Base-by-base conservation (phyloP, 2,797 vertebrate genomes). In the Gouania willdenowi region DNA sequence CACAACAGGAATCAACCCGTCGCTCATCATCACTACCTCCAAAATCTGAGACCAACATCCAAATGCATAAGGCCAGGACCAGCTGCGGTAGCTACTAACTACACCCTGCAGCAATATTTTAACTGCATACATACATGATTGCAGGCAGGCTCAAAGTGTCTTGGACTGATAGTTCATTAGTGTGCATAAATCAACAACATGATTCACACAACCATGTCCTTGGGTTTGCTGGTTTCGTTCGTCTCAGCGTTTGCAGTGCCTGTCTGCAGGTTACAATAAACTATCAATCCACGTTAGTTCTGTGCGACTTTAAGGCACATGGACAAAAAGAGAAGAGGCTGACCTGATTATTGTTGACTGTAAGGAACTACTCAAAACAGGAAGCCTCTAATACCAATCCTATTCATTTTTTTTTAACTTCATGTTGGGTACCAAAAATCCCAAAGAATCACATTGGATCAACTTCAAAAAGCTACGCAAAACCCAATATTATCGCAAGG, bases 281-380 rank as follows among this genome's bases (percentile, higher is more conserved):
- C n/a, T n/a, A n/a, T n/a, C n/a, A 53, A 38, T 43, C 6, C 17
- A 20, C 19, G 57, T 38, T 35, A 29, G 14, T 33, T 60, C 53
- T 64, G 37, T 76, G 49, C 31, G 39, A 54, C 37, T 47, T 47
- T 72, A 84, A 85, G 83, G 83, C 81, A 82, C 79, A 52, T 15
- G 16, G 48, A 75, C 60, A 43, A 32, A 43, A 32, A 50, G 37
- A 71, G 29, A 58, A 21, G 30, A 67, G 38, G 29, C 33, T 61
- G 50, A 56, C 43, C 50, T 26, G 42, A 50, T 48, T 41, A 55
- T 6, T 8, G 8, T n/a, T 4, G 5, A 20, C 2, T 19, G 6
- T 11, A 30, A 9, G n/a, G n/a, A n/a, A n/a, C n/a, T n/a, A n/a
- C n/a, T n/a, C n/a, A n/a, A n/a, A n/a, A n/a, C n/a, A n/a, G n/a